Evolutionary conservation across 2,797 vertebrate genomes (phyloP), one percentile per base, ranked within the genome.

Genomic region (Sus cebifrons): DNA sequence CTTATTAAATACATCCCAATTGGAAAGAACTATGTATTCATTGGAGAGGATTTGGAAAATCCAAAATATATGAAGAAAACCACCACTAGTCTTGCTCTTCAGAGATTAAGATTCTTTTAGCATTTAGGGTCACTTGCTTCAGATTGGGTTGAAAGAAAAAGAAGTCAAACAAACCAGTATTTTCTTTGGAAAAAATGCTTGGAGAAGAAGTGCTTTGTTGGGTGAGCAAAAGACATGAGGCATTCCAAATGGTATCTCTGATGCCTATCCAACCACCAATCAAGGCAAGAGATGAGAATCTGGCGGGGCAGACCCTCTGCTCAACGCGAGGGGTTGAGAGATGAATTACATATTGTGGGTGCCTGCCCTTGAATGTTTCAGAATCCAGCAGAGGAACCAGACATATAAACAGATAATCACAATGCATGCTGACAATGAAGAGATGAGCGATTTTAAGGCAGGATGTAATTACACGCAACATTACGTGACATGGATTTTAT

Each of bases 401-500:
- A 79, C 65, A 5, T 5, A 6, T 36, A 74, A 73, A 78, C 75
- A 70, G 75, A 75, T 79, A 49, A 54, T 56, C 64, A 60, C 14
- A 56, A 6, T 11, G 56, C 17, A 13, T 54, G 12, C 71, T 64
- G 83, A 86, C 75, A 68, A 44, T 32, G 58, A 79, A 17, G 21
- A 85, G 79, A 62, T 12, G 27, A 94, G 27, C 75, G 5, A 54
- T 78, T 86, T 81, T 79, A 29, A 84, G 71, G 56, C 56, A 60
- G 87, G 23, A 8, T 92, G 87, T 82, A 93, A 97, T 96, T 96
- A 96, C 73, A 83, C 0, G 3, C 74, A 88, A 84, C 81, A 52
- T 95, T 91, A 82, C 12, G 2, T 82, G 96, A 74, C 87, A 82
- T 12, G 60, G 92, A 64, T 93, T 93, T 97, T 90, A 93, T n/a